Evolutionary conservation across 2,113 vertebrate genomes (phyloP), one percentile per base, ranked within the genome.

Genomic region (Aplodontia rufa): DNA sequence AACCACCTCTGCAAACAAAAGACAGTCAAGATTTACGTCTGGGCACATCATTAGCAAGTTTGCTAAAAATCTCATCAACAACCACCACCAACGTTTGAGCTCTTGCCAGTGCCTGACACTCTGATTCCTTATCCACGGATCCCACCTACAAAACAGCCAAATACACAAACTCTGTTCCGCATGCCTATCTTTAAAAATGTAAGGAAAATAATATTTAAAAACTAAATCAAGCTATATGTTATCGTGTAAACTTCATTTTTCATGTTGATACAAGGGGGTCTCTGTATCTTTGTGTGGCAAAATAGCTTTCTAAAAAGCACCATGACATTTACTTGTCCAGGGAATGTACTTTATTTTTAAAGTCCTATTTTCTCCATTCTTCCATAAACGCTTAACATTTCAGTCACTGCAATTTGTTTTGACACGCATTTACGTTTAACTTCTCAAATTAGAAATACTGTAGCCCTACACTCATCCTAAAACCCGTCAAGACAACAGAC

Each of bases 301-400:
- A 95, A 28, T 13, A 78, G 19, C 87, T 96, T 95, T 95, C 93
- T 68, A 35, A 86, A 94, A 83, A 20, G 60, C 19, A 49, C 49
- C 22, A 28, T 69, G n/a, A 72, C 88, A 84, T 58, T 60, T 62
- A 49, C 32, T 60, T 64, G 45, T 75, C 60, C 68, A 85, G 24
- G 20, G 26, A 86, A 30, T 62, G 24, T 32, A 69, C 19, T 78
- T 66, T 51, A 84, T 66, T 62, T 9, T 62, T 9, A 62, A 80
- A 89, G 66, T 78, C 84, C 0, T 10, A 26, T 60, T 66, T 85
- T 69, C 28, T 49, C 55, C 35, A 58, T 8, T 90, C 49, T 16
- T 83, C 62, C 32, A 0, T 7, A 16, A 74, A 64, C 10, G 7
- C 45, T 85, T 49, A 49, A 87, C 87, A 74, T 51, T 22, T 81